Conservation (phyloP, 2,888 invertebrate genomes). For the Syritta pipiens region DNA sequence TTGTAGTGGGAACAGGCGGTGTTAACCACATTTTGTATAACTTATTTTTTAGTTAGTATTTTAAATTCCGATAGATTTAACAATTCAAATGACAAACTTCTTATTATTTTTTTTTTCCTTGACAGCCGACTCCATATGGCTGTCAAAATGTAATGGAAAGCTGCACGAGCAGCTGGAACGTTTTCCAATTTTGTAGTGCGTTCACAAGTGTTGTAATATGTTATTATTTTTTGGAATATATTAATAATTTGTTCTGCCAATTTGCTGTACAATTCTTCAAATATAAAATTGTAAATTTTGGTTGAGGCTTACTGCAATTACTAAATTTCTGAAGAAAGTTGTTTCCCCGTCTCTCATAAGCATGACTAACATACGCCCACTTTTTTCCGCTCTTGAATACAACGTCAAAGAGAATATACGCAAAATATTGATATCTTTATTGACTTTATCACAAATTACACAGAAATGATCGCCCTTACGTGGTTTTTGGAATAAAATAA, state of each 20-base stretch:
- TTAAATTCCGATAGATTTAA: no score
- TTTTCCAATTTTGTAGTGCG: background rate
- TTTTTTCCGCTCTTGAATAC: no score
- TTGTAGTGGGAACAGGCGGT: constrained; percentile 65
- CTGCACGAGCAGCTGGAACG: constrained; percentile 53
- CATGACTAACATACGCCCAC: no score
- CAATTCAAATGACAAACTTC: background rate
- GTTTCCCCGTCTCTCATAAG: no score
- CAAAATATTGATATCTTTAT: constrained; percentile 60
- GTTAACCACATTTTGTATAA: constrained; percentile 70
- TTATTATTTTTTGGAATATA: no score
- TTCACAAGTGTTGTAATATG: background rate
- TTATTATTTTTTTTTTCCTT: background rate
- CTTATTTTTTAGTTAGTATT: constrained; percentile 45
- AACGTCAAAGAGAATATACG: background rate
- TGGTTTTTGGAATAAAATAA: constrained; percentile 58
- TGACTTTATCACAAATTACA: constrained; percentile 68
- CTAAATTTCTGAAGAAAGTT: no score
- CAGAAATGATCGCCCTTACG: constrained; percentile 27
- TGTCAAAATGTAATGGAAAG: constrained; percentile 28
- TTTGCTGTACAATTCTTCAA: no score
- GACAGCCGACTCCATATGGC: background rate
- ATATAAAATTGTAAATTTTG: no score
- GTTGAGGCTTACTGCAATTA: no score
- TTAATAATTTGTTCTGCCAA: no score